Percentiles rank a stretch among this genome's conserved stretches.
Evolutionary conservation across 2,113 vertebrate species (phyloP).

Genomic region (Gracilinanus agilis): DNA sequence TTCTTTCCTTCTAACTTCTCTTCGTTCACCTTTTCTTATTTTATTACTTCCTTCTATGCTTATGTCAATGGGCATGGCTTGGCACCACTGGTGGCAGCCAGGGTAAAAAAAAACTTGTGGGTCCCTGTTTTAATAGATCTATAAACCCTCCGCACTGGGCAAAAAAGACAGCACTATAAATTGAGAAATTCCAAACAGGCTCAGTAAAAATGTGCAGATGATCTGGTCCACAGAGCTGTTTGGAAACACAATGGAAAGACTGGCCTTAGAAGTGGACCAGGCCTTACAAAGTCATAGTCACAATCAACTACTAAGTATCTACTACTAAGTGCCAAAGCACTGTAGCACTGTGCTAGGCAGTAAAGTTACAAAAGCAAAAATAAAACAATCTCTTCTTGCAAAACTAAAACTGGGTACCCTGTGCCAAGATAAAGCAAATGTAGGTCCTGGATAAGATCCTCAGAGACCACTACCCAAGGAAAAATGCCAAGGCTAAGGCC

Average conservation of each 20-base stretch:
- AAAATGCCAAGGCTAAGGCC: constrained; percentile 24
- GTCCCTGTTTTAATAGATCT: constrained; percentile 1
- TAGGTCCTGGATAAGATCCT: neutral
- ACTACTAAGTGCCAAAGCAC: neutral
- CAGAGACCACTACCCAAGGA: neutral
- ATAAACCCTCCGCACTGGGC: neutral
- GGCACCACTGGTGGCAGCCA: neutral
- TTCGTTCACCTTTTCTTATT: neutral
- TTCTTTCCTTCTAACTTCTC: constrained; percentile 5
- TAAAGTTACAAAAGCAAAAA: neutral
- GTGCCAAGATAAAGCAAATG: neutral
- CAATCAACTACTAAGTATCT: neutral
- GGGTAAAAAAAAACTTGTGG: constrained; percentile 4
- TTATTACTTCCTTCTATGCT: constrained; percentile 15
- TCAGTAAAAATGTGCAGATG: neutral
- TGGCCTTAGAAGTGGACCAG: neutral
- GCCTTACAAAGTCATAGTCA: neutral
- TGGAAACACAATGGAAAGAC: neutral
- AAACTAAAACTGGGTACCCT: neutral
- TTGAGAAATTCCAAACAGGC: constrained; percentile 5
- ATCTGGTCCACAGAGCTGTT: neutral
- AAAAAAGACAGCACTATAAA: neutral
- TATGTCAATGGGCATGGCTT: neutral
- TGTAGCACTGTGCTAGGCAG: neutral
- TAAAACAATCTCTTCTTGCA: neutral